A percentile compares a stretch with the other conserved stretches of the same genome.
Conservation (phyloP, 2,113 vertebrate species). For the Mionectes macconnelli region DNA sequence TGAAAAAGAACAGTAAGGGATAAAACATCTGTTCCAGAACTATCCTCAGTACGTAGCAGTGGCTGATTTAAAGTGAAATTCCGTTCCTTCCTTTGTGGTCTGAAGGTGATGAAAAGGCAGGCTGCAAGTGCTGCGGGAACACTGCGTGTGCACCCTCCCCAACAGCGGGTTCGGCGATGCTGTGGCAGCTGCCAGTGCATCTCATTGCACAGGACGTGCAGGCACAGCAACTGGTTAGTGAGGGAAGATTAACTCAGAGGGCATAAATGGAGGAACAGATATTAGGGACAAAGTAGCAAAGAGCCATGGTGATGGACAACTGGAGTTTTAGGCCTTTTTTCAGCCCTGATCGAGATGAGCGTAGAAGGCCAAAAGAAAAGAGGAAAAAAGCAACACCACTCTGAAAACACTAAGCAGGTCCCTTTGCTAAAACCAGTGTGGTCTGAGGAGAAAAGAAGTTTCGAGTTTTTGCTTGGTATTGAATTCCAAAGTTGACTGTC, state of each 20-base stretch:
- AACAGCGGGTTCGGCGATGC: constrained; percentile 1
- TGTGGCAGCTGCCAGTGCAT: constrained; percentile 13
- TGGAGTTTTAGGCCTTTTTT: not conserved
- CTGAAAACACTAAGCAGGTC: not conserved
- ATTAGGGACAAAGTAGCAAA: not conserved
- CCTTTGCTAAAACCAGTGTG: not conserved
- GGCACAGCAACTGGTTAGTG: not conserved
- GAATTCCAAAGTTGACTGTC: not conserved
- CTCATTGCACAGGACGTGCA: not conserved
- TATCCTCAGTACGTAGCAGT: constrained; percentile 7
- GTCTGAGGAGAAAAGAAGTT: not conserved
- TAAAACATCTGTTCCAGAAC: constrained; percentile 39
- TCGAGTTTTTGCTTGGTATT: not conserved
- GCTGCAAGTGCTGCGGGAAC: not conserved
- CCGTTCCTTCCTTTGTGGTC: constrained; percentile 8
- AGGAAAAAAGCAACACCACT: not conserved
- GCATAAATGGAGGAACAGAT: not conserved
- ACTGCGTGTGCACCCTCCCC: not conserved
- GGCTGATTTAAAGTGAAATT: constrained; percentile 36
- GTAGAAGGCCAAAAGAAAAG: not conserved
- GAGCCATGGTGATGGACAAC: not conserved
- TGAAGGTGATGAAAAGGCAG: constrained; percentile 37
- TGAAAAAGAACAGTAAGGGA: constrained; percentile 53
- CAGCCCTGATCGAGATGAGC: not conserved
- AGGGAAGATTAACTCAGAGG: not conserved